Percentiles rank a stretch among this genome's conserved stretches.
phyloP scores from a whole-genome alignment of 2,797 vertebrate genomes.

The Tolypeutes matacus region DNA sequence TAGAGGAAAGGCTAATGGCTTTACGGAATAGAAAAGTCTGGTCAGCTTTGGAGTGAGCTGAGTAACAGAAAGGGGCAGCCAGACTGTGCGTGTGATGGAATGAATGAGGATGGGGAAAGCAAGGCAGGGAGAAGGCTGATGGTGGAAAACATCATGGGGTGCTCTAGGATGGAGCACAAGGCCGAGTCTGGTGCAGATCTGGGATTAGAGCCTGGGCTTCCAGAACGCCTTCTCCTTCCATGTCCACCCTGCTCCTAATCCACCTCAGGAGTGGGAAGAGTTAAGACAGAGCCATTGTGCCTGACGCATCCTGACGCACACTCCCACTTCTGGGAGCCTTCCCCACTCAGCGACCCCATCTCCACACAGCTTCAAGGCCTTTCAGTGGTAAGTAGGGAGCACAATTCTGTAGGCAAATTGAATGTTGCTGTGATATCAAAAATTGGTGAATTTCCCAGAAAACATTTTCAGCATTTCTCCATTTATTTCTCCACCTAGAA shows the following conservation, averaged over 20 bases:
- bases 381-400: background rate
- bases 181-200: background rate
- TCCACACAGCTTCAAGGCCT: background rate
- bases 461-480: background rate
- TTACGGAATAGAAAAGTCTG: background rate
- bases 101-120: background rate
- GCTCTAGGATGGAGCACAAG: background rate
- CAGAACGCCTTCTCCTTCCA: background rate
- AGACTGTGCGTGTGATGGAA: too few species aligned
- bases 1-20: background rate
- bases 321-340: background rate
- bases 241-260: background rate
- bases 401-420: background rate
- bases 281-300: too few species aligned
- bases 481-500: conserved; percentile 33
- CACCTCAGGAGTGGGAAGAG: background rate
- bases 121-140: background rate
- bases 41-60: background rate
- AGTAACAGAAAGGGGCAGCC: background rate
- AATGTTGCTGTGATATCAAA: background rate
- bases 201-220: background rate
- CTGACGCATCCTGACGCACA: too few species aligned
- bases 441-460: conserved; percentile 17
- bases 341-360: background rate
- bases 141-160: background rate